Evolutionary conservation across 2,797 vertebrate species (phyloP).

Genomic region (Ceryle rudis): DNA sequence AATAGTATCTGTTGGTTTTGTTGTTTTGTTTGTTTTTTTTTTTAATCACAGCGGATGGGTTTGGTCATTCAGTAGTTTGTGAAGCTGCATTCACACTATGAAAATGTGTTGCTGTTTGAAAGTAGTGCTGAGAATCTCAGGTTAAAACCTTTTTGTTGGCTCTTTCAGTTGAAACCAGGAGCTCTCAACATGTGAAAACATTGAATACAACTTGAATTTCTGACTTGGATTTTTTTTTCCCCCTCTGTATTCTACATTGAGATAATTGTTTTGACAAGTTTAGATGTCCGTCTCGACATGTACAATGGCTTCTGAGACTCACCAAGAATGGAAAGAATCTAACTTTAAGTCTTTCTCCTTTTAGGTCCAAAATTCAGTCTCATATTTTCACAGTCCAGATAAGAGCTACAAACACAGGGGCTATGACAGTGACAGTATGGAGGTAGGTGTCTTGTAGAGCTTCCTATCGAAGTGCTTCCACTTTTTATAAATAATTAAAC

Average conservation of each 20-base stretch:
- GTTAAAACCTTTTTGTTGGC: not conserved
- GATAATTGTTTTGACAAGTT: not conserved
- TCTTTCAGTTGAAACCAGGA: not conserved
- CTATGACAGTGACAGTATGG: not conserved
- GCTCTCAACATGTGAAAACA: not conserved
- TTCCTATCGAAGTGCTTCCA: not conserved
- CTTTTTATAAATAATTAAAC: slow-evolving; percentile 29
- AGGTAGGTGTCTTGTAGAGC: not conserved
- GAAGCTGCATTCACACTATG: not conserved
- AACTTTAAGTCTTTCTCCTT: not conserved
- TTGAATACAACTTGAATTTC: not conserved
- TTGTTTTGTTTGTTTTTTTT: not conserved
- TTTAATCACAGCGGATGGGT: not conserved
- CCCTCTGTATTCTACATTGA: fast-evolving
- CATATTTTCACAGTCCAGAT: not conserved
- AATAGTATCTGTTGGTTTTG: not conserved
- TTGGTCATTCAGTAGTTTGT: not conserved
- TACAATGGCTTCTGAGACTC: not conserved
- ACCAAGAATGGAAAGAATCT: not conserved
- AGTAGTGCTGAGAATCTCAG: not conserved
- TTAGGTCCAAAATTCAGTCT: not conserved
- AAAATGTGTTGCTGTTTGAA: fast-evolving
- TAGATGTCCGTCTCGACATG: fast-evolving
- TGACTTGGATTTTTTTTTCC: not conserved
- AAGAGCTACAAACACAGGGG: fast-evolving